Evolutionary conservation across 2,888 invertebrate species (phyloP).

Genomic region (Hirtodrosophila trivittata): DNA sequence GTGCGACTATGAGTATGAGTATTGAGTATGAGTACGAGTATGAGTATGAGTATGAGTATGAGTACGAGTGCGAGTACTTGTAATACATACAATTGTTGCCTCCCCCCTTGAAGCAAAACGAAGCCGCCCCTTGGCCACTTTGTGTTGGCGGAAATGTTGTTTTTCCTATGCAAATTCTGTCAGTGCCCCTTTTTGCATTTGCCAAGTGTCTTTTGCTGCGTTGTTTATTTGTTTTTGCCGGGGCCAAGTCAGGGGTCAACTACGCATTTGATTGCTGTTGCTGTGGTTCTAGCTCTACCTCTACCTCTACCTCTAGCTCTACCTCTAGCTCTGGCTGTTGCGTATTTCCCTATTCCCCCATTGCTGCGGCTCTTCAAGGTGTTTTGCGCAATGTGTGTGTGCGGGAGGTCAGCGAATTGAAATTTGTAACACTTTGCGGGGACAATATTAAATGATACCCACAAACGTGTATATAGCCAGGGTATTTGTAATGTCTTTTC

Average conservation of each 20-base stretch:
- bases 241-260: slow-evolving; percentile 64
- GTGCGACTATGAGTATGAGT: slow-evolving; percentile 21
- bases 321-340: slow-evolving; percentile 26
- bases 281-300: slow-evolving; percentile 15
- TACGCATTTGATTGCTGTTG: slow-evolving; percentile 64
- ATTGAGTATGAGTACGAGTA: slow-evolving; percentile 12
- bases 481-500: slow-evolving; percentile 7
- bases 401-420: slow-evolving; percentile 61
- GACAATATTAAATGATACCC: slow-evolving; percentile 13
- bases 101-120: slow-evolving; percentile 9
- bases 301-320: neutral
- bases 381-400: slow-evolving; percentile 36
- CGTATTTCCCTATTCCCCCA: slow-evolving; percentile 24
- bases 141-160: slow-evolving; percentile 70
- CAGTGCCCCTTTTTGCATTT: slow-evolving; percentile 51
- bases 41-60: slow-evolving; percentile 7
- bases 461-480: neutral
- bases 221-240: slow-evolving; percentile 58
- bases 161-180: slow-evolving; percentile 60
- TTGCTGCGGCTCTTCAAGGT: slow-evolving; percentile 19
- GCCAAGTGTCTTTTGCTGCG: slow-evolving; percentile 56
- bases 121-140: slow-evolving; percentile 42
- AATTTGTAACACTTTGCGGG: slow-evolving; percentile 43
- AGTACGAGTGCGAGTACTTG: slow-evolving; percentile 20
- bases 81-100: slow-evolving; percentile 41